These are phyloP conservation scores for Thunnus thynnus DNA, from an alignment of 2,113 vertebrate genomes.

Conservation along the genomic window DNA sequence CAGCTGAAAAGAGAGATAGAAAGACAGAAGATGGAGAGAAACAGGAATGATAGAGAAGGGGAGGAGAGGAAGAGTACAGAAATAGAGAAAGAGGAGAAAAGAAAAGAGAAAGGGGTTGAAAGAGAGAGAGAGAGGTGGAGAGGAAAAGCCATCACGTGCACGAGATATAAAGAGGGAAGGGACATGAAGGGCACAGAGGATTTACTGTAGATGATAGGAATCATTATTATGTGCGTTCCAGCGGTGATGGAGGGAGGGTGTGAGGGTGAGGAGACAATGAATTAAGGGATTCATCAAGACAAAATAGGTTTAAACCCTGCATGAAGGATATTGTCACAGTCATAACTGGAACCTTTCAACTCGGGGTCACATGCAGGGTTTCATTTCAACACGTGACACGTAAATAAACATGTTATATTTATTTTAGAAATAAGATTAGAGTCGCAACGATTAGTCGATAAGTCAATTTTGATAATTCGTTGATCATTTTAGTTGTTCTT, in stretches of 20 bases:
- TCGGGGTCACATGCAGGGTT: background rate
- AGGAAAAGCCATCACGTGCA: conserved; percentile 41
- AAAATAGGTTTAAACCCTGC: conserved; percentile 16
- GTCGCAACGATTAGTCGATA: too few species aligned
- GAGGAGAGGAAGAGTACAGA: conserved; percentile 17
- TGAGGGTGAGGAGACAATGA: conserved; percentile 7
- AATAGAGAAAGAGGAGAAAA: conserved; percentile 44
- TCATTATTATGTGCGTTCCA: conserved; percentile 39
- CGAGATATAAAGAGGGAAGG: background rate
- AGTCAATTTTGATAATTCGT: too few species aligned
- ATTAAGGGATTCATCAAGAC: conserved; percentile 23
- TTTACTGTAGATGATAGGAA: conserved; percentile 48
- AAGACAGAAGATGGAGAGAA: conserved; percentile 9
- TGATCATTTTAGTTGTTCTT: too few species aligned
- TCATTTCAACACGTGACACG: background rate
- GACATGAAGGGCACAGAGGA: conserved; percentile 66
- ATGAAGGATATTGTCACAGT: conserved; percentile 19
- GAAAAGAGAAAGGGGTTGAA: conserved; percentile 14
- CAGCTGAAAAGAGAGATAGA: conserved; percentile 26
- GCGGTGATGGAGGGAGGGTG: conserved; percentile 18
- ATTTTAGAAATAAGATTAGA: too few species aligned
- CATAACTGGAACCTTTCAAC: background rate
- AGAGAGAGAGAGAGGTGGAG: conserved; percentile 25
- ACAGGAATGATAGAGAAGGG: background rate
- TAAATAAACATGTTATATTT: too few species aligned